Percentiles rank a stretch among this genome's conserved stretches.
Conservation (phyloP, 1,140 invertebrate species). For the Ceratosolen fusciceps region DNA sequence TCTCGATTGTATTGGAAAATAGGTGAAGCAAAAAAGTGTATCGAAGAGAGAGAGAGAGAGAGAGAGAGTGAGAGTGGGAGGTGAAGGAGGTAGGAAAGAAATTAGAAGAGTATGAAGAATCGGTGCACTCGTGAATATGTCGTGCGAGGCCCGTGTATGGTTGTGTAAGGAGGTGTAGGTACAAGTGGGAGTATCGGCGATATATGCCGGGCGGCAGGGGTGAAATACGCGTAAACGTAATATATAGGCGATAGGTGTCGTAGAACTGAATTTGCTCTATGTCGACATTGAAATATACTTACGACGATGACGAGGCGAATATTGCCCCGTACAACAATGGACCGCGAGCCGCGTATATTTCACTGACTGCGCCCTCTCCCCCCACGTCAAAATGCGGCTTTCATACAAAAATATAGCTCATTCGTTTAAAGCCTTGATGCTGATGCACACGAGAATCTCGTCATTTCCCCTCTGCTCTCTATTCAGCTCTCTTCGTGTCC, state of each 20-base stretch:
- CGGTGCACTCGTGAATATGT: not conserved
- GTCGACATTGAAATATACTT: slow-evolving; percentile 50
- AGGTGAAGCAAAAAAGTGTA: not conserved
- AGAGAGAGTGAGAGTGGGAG: not conserved
- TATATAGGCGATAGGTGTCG: slow-evolving; percentile 41
- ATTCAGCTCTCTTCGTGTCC: not conserved
- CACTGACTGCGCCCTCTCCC: not conserved
- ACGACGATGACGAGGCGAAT: slow-evolving; percentile 38
- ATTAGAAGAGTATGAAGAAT: not conserved
- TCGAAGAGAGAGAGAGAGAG: not conserved
- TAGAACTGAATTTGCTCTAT: slow-evolving; percentile 51
- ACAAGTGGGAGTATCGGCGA: slow-evolving; percentile 4
- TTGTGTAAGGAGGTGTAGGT: not conserved
- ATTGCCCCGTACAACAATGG: slow-evolving; percentile 49
- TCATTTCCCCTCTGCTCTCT: not conserved
- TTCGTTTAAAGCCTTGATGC: not conserved
- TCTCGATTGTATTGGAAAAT: not conserved
- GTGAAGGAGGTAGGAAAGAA: not conserved
- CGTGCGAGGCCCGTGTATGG: not conserved
- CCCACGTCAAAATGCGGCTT: slow-evolving; percentile 30
- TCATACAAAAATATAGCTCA: slow-evolving; percentile 24
- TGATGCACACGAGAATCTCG: not conserved
- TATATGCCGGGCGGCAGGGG: not conserved
- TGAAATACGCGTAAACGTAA: slow-evolving; percentile 35
- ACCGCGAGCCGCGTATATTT: slow-evolving; percentile 33